Base-by-base conservation (phyloP, 2,113 vertebrate species). In the Tangachromis dhanisi region DNA sequence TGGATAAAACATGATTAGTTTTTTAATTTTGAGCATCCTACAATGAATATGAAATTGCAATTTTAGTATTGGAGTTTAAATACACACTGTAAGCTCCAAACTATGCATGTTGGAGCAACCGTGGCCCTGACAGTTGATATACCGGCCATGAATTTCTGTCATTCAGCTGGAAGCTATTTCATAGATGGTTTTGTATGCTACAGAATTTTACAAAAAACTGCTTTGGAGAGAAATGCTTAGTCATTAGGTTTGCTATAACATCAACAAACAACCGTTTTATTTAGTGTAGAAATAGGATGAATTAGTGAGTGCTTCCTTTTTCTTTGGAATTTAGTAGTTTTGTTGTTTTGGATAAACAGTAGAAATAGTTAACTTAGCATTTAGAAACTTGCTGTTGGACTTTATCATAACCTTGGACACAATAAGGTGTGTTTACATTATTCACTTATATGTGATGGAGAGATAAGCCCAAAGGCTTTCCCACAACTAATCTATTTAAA, bases 121-220 rank as follows among this genome's bases (percentile, higher is more conserved):
- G 73, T 88, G 54, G 87, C 84, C 91, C 81, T 80, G 85, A 95
- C 85, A 92, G 94, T 94, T 96, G 91, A 96, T 95, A 96, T 96
- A 94, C 84, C 80, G 93, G 92, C 93, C 89, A 95, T 94, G 92
- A 90, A 90, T 93, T 95, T 90, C 83, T 91, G 80, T 89, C 84
- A 90, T 92, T 63, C 35, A 89, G 83, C 89, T 55, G 81, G 88
- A 92, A 92, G 81, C 38, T 45, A 88, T 86, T 91, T 87, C 57
- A 83, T 83, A 80, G 80, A 63, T 80, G 47, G 73, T 59, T 33
- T 38, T 90, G 49, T 84, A 73, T 47, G 31, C 45, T 16, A 45
- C 12, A 42, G 42, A 45, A 45, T 45, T 47, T 47, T 47, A 47
- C 45, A 47, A 47, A 16, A 47, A 47, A 47, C 45, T 16, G 14